These are phyloP conservation scores for Aelia acuminata DNA, from an alignment of 2,888 invertebrate genomes.

Conservation along the genomic window DNA sequence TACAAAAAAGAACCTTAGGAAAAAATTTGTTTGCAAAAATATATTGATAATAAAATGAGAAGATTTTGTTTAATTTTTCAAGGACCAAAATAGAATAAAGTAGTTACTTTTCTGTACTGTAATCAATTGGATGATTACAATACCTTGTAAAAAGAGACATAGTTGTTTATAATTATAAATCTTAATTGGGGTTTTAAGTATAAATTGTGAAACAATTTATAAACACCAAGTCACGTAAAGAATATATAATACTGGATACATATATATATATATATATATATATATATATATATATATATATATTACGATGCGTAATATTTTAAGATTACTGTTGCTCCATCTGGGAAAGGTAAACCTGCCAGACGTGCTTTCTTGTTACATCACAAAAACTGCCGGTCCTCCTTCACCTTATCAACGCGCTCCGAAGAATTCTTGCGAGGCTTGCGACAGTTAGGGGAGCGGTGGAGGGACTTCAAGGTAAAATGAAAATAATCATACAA, in stretches of 20 bases:
- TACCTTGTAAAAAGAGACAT: too few relatives aligned
- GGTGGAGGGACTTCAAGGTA: slow-evolving; percentile 17
- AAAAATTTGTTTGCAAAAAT: too few relatives aligned
- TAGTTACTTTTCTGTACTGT: too few relatives aligned
- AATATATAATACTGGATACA: background rate
- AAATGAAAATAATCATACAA: background rate
- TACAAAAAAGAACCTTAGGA: too few relatives aligned
- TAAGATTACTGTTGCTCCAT: background rate
- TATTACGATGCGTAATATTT: background rate
- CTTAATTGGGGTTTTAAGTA: too few relatives aligned
- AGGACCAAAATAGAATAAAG: too few relatives aligned
- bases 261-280: too few relatives aligned
- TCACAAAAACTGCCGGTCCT: slow-evolving; percentile 7
- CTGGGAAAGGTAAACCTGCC: slow-evolving; percentile 26
- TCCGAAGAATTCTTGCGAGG: background rate
- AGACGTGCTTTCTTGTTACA: slow-evolving; percentile 16
- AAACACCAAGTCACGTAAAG: background rate
- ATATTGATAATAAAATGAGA: too few relatives aligned
- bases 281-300: too few relatives aligned
- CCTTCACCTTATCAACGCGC: slow-evolving; percentile 41
- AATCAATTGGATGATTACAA: too few relatives aligned
- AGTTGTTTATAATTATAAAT: too few relatives aligned
- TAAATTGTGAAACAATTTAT: background rate
- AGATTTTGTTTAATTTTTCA: too few relatives aligned
- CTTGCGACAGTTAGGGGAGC: slow-evolving; percentile 15